phyloP scores from a whole-genome alignment of 1,140 invertebrate species.

The Philotrypesis tridentata region DNA sequence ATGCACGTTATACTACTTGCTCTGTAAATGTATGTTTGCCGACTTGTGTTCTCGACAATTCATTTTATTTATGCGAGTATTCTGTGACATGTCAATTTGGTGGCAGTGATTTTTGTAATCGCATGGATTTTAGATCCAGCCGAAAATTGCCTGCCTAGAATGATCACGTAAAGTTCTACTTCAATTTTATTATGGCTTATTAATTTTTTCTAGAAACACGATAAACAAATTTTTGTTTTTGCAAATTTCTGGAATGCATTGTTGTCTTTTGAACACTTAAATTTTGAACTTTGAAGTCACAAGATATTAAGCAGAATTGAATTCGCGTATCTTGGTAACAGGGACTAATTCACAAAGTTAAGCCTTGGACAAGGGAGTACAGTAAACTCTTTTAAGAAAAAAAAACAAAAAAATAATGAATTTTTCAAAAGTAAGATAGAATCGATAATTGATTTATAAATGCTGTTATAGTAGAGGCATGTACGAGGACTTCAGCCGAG shows the following conservation, averaged over 20 bases:
- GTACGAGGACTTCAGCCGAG: slow-evolving; percentile 89
- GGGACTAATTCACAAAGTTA: slow-evolving; percentile 71
- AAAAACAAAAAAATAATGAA: no score
- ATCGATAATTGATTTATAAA: slow-evolving; percentile 70
- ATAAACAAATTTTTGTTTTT: not conserved
- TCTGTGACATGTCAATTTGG: slow-evolving; percentile 33
- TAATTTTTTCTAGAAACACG: not conserved
- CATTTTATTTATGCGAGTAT: slow-evolving; percentile 58
- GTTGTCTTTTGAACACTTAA: not conserved
- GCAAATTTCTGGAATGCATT: not conserved
- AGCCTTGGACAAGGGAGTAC: slow-evolving; percentile 68
- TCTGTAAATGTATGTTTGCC: slow-evolving; percentile 29
- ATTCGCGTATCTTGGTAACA: slow-evolving; percentile 26
- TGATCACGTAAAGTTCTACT: slow-evolving; percentile 36
- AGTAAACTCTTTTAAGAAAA: slow-evolving; percentile 44
- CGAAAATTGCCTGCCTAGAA: slow-evolving; percentile 60
- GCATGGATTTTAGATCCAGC: slow-evolving; percentile 68
- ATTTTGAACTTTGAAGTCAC: not conserved
- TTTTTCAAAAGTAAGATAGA: slow-evolving; percentile 51
- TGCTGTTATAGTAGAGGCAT: slow-evolving; percentile 77
- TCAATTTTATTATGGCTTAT: not conserved
- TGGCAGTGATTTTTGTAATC: slow-evolving; percentile 57
- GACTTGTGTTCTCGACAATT: slow-evolving; percentile 51
- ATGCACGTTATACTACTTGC: slow-evolving; percentile 24
- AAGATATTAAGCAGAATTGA: not conserved